These are phyloP conservation scores for Diabrotica balteata DNA, from an alignment of 2,888 invertebrate genomes.

Conservation along the genomic window DNA sequence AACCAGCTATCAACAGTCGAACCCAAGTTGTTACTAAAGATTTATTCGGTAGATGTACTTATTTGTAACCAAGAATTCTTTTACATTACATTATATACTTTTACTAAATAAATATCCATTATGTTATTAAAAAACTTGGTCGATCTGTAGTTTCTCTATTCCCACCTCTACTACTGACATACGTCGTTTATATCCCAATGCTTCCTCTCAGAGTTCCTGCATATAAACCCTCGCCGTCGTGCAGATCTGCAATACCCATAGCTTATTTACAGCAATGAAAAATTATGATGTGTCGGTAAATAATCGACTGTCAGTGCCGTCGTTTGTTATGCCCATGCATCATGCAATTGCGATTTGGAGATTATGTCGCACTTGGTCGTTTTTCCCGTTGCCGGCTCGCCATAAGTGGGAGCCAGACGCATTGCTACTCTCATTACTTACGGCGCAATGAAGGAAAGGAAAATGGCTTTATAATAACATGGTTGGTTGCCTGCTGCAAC, in stretches of 20 bases:
- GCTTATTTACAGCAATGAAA: conserved; percentile 55
- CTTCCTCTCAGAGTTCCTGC: neutral
- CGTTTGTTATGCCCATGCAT: conserved; percentile 52
- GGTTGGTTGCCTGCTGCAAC: conserved; percentile 6
- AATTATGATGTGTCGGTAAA: conserved; percentile 48
- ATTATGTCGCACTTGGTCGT: conserved; percentile 24
- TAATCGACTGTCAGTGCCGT: conserved; percentile 27
- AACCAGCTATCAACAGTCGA: too few relatives aligned
- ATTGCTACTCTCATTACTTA: conserved; percentile 13
- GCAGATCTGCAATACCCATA: conserved; percentile 36
- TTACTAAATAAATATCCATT: too few relatives aligned
- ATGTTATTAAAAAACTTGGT: too few relatives aligned
- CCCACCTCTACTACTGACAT: too few relatives aligned
- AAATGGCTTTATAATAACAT: conserved; percentile 25
- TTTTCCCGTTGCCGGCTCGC: neutral
- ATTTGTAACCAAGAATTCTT: too few relatives aligned
- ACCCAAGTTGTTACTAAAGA: too few relatives aligned
- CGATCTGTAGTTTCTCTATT: too few relatives aligned
- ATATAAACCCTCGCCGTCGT: conserved; percentile 37
- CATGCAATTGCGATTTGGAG: conserved; percentile 33
- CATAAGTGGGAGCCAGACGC: neutral
- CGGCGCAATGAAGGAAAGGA: conserved; percentile 10
- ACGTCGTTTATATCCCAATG: neutral
- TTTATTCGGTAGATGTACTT: too few relatives aligned
- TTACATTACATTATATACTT: too few relatives aligned